Evolutionary conservation across 1,140 invertebrate species (phyloP).

Genomic region (Wasmannia auropunctata): DNA sequence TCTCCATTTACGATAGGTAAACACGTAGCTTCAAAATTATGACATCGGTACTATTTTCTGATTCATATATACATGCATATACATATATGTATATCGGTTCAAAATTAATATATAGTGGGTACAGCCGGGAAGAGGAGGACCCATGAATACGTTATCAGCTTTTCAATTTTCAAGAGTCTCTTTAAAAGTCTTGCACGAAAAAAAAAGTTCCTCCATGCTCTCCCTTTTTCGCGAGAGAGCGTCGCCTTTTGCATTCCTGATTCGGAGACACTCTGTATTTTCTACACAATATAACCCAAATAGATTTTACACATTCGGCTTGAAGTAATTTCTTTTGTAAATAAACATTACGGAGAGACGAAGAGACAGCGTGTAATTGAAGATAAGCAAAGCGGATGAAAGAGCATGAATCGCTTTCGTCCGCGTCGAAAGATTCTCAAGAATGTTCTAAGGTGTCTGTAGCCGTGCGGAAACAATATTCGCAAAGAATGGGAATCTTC

Average conservation of each 20-base stretch:
- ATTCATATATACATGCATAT: background rate
- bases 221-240: background rate
- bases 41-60: background rate
- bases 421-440: background rate
- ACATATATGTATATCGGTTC: background rate
- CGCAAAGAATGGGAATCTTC: conserved; percentile 7
- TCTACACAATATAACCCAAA: background rate
- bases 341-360: background rate
- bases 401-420: background rate
- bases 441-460: background rate
- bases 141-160: background rate
- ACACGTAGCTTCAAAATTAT: conserved; percentile 14
- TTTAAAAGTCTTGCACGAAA: background rate
- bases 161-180: background rate
- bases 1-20: conserved; percentile 1
- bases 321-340: background rate
- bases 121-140: too few relatives aligned
- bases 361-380: background rate
- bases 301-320: background rate
- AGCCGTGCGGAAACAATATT: conserved; percentile 7
- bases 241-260: background rate
- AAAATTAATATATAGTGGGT: background rate
- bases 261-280: background rate
- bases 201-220: too few relatives aligned
- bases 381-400: background rate